These are phyloP conservation scores for Hemicrepidius hirtus DNA, from an alignment of 2,888 invertebrate genomes.

Conservation along the genomic window DNA sequence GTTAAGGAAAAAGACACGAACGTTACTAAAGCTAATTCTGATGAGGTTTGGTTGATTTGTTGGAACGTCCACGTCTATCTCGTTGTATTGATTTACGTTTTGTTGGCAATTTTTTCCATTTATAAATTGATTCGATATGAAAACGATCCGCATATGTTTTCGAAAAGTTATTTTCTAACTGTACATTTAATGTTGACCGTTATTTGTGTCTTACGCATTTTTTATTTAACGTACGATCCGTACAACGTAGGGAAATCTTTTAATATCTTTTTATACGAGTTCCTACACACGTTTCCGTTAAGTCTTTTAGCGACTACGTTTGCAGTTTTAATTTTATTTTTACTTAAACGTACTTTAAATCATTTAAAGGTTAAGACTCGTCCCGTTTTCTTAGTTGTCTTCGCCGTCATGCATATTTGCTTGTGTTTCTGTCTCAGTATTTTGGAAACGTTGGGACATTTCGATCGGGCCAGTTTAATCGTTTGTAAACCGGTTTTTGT, in stretches of 20 bases:
- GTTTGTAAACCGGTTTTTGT: conserved; percentile 92
- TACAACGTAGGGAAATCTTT: conserved; percentile 91
- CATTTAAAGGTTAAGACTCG: conserved; percentile 82
- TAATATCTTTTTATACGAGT: conserved; percentile 85
- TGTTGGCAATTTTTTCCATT: conserved; percentile 89
- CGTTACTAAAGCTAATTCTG: conserved; percentile 68
- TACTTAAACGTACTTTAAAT: conserved; percentile 85
- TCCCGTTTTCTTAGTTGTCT: conserved; percentile 85
- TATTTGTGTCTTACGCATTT: conserved; percentile 87
- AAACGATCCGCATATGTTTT: conserved; percentile 89
- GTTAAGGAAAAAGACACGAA: conserved; percentile 70
- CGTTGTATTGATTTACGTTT: conserved; percentile 88
- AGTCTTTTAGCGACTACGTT: conserved; percentile 93
- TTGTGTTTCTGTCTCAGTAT: conserved; percentile 90
- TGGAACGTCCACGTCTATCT: conserved; percentile 95
- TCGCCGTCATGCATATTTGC: conserved; percentile 85
- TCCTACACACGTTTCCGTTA: conserved; percentile 88
- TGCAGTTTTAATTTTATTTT: conserved; percentile 88
- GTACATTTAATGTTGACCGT: conserved; percentile 88
- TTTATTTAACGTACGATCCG: conserved; percentile 93
- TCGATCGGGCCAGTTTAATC: conserved; percentile 74
- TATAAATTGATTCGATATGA: conserved; percentile 91
- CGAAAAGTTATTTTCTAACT: conserved; percentile 91
- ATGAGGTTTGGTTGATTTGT: conserved; percentile 85
- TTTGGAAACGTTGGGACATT: conserved; percentile 75